Evolutionary conservation across 1,140 invertebrate genomes (phyloP), one percentile per base, ranked within the genome.

Genomic region (Bursaphelenchus mucronatus): DNA sequence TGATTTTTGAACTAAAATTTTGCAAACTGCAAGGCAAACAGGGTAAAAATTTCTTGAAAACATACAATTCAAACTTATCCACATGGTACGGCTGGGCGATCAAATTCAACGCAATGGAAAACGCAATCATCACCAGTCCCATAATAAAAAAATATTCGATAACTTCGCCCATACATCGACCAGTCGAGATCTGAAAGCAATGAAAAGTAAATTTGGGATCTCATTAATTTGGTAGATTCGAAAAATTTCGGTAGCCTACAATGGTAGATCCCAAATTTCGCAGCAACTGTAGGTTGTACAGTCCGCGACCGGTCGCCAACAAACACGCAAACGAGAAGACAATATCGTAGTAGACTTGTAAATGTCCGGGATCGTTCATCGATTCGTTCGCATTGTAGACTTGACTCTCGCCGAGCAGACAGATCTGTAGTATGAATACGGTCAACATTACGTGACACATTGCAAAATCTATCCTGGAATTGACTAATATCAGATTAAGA

Each of bases 141-240:
- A 74, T 75, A 51, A 74, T 76, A 3, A 65, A 10, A 45, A 74
- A 59, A 43, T 74, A 74, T 13, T 72, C 54, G 54, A 63, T 63
- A 15, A 75, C 59, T n/a, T 64, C 49, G 4, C 58, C 43, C 11
- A 75, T 64, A 49, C 74, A 75, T 10, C 66, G 64, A 9, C 74
- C 74, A 17, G 71, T 70, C 13, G 74, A 75, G n/a, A 75, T 75
- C 73, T 75, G 49, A 39, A 71, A 61, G 13, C 3, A 13, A 40
- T 15, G 1, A 19, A 64, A 1, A 63, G 1, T n/a, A 1, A 7
- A 13, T 39, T 40, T 11, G 4, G 57, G 30, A 54, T 45, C 1
- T 13, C 10, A 11, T n/a, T n/a, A n/a, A n/a, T n/a, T n/a, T 62
- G 55, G 13, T 15, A 13, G 63, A 63, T 64, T 40, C 53, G 21